These are phyloP conservation scores for Hirtodrosophila cameraria DNA, from an alignment of 2,888 invertebrate genomes.

Conservation along the genomic window DNA sequence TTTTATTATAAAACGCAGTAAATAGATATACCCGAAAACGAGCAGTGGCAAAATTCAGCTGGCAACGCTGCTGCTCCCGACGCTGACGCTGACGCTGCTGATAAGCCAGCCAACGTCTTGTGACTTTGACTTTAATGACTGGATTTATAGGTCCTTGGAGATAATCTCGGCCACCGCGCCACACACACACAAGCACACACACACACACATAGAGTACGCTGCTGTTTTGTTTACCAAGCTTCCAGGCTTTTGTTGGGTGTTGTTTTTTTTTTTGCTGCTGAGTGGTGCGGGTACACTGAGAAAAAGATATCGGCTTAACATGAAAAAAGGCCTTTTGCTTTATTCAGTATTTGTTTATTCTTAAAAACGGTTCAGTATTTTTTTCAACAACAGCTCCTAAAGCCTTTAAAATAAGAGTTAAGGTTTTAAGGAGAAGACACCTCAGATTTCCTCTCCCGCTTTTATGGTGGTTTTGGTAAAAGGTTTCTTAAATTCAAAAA, in stretches of 20 bases:
- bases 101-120: slow-evolving; percentile 80
- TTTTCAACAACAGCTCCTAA: too few relatives aligned
- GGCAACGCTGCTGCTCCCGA: slow-evolving; percentile 28
- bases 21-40: slow-evolving; percentile 25
- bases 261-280: slow-evolving; percentile 11
- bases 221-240: slow-evolving; percentile 77
- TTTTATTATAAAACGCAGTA: slow-evolving; percentile 67
- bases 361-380: too few relatives aligned
- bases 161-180: slow-evolving; percentile 77
- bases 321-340: too few relatives aligned
- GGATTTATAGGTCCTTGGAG: slow-evolving; percentile 84
- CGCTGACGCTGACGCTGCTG: slow-evolving; percentile 58
- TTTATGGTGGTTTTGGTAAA: too few relatives aligned
- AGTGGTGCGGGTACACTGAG: slow-evolving; percentile 19
- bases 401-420: too few relatives aligned
- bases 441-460: too few relatives aligned
- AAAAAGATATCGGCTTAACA: too few relatives aligned
- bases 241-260: slow-evolving; percentile 18
- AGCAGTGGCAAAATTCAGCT: slow-evolving; percentile 1
- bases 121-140: slow-evolving; percentile 84
- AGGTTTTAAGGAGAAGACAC: too few relatives aligned
- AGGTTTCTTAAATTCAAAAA: too few relatives aligned
- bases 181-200: slow-evolving; percentile 24
- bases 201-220: slow-evolving; percentile 22
- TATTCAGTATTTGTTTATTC: too few relatives aligned